Base-by-base conservation (phyloP, 2,113 vertebrate species). In the Ceyx margarethae region DNA sequence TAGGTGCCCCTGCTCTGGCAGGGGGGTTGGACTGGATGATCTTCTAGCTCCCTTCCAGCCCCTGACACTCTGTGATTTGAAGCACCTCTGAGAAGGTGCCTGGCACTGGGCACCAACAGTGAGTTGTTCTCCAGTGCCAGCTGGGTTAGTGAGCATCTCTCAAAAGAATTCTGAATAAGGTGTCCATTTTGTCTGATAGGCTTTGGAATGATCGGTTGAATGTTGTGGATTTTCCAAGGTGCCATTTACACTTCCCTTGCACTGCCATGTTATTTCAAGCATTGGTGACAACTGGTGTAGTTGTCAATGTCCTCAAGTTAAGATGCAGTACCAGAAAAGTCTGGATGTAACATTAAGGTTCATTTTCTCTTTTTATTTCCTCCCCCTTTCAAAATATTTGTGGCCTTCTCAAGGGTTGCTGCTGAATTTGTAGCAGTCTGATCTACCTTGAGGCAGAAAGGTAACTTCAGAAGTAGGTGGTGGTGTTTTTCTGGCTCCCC, bases 271-370 rank as follows among this genome's bases (percentile, higher is more conserved):
- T 91, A 60, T 87, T 83, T 81, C 79, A 85, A 23, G 66, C 75
- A 37, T 33, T 85, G 81, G 33, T 90, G 80, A 57, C 73, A 86
- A 81, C 37, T 40, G 65, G 65, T 53, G 42, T 65, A 84, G 53
- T 73, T 94, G 69, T 42, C 74, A 78, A 61, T 86, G 88, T 65
- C 82, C 65, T 84, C 37, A 89, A 42, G 86, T 87, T 89, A 81
- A 84, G 65, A 76, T 76, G 33, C 92, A 81, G 51, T 62, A 72
- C 77, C 54, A 94, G 74, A 87, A 73, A 83, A 76, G 46, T 66
- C 69, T 58, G 77, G 50, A 68, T 37, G 31, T 67, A 84, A 88
- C 57, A 14, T 66, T 71, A 90, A 76, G 79, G 87, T 94, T 87
- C 74, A 87, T 84, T 90, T 90, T 87, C 37, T 87, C 22, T 83